Evolutionary conservation across 2,888 invertebrate genomes (phyloP).

Genomic region (Nymphalis urticae): DNA sequence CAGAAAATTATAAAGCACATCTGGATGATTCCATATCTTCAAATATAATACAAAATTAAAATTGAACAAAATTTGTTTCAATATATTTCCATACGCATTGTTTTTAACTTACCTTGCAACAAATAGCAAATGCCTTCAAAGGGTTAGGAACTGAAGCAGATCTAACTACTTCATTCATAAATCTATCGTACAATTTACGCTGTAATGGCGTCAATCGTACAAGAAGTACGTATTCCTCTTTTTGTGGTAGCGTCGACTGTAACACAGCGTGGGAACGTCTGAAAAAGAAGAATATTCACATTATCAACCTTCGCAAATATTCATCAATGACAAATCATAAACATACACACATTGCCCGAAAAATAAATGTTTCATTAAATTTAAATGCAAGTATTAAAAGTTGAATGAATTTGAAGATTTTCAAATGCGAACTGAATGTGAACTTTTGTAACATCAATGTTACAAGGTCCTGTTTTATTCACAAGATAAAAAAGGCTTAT

Average conservation of each 20-base stretch:
- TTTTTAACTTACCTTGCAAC: slow-evolving; percentile 88
- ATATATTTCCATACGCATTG: background rate
- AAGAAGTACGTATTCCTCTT: slow-evolving; percentile 96
- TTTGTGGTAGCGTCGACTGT: slow-evolving; percentile 94
- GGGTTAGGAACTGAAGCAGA: slow-evolving; percentile 95
- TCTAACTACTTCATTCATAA: slow-evolving; percentile 95
- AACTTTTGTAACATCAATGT: too few species aligned
- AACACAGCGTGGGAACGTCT: slow-evolving; percentile 96
- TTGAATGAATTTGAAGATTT: too few species aligned
- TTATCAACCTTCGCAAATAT: background rate
- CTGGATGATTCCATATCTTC: slow-evolving; percentile 96
- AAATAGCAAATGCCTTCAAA: slow-evolving; percentile 98
- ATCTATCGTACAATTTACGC: slow-evolving; percentile 93
- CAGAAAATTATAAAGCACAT: slow-evolving; percentile 93
- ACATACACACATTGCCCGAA: background rate
- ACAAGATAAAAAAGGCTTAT: slow-evolving; percentile 4
- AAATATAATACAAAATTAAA: background rate
- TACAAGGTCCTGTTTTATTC: too few species aligned
- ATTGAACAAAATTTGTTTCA: background rate
- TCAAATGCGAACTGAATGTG: too few species aligned
- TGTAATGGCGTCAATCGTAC: slow-evolving; percentile 95
- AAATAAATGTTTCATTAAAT: too few species aligned
- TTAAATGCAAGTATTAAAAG: too few species aligned
- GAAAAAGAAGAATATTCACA: background rate
- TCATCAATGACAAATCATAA: background rate